Percentiles rank a stretch among this genome's conserved stretches.
phyloP scores from a whole-genome alignment of 2,797 vertebrate genomes.

The Decapterus maruadsi region DNA sequence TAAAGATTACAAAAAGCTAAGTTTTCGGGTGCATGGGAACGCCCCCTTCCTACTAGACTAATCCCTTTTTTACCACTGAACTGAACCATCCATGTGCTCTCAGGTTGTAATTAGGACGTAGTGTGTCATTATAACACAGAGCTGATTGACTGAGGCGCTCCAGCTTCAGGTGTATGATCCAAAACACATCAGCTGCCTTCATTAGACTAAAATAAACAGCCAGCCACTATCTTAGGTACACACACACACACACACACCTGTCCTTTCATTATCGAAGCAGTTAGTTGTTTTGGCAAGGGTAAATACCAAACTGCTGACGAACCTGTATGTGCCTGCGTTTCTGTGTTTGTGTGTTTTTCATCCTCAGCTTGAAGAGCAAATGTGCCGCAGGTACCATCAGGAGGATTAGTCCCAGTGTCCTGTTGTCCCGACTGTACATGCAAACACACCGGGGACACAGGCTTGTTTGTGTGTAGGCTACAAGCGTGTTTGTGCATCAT shows the following conservation, averaged over 20 bases:
- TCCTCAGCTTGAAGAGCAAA: not conserved
- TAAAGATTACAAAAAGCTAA: too few species aligned
- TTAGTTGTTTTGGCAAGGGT: not conserved
- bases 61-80: not conserved
- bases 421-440: conserved; percentile 12
- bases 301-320: conserved; percentile 1
- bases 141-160: not conserved
- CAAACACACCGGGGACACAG: conserved; percentile 1
- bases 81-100: not conserved
- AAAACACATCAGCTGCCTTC: conserved; percentile 37
- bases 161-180: conserved; percentile 27
- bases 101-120: conserved; percentile 7
- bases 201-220: conserved; percentile 43
- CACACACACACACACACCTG: conserved; percentile 20
- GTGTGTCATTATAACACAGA: not conserved
- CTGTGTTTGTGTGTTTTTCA: conserved; percentile 9
- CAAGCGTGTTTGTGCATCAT: conserved; percentile 14
- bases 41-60: too few species aligned
- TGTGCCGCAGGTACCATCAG: conserved; percentile 15
- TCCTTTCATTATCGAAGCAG: conserved; percentile 27
- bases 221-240: not conserved
- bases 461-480: conserved; percentile 11
- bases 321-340: conserved; percentile 23
- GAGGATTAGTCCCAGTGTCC: conserved; percentile 31
- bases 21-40: too few species aligned